Percentiles rank a stretch among this genome's conserved stretches.
phyloP scores from a whole-genome alignment of 2,797 vertebrate species.

The Pantherophis vulpinus region DNA sequence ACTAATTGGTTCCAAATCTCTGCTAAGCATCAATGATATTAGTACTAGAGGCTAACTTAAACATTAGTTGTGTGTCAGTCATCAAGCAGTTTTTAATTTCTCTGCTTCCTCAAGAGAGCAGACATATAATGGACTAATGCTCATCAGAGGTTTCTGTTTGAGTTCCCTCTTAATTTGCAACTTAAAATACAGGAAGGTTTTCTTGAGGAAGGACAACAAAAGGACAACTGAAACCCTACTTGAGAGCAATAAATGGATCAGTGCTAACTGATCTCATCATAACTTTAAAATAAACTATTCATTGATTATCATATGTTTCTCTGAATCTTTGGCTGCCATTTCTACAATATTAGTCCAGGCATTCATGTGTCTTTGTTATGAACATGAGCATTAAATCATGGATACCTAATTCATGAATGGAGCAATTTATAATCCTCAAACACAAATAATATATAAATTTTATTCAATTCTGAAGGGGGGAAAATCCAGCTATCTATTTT shows the following conservation, averaged over 20 bases:
- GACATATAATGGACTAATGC: constrained; percentile 31
- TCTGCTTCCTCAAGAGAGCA: constrained; percentile 40
- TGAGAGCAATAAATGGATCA: background rate
- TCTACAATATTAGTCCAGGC: background rate
- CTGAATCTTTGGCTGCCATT: background rate
- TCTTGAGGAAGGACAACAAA: background rate
- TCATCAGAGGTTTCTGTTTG: background rate
- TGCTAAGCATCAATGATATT: constrained; percentile 63
- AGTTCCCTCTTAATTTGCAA: constrained; percentile 1
- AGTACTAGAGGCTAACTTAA: constrained; percentile 57
- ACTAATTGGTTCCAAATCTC: constrained; percentile 69
- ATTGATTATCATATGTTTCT: background rate
- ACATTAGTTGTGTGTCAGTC: constrained; percentile 67
- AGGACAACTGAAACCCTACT: background rate
- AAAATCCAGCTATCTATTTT: background rate
- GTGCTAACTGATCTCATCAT: background rate
- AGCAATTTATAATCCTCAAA: background rate
- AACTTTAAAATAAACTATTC: background rate
- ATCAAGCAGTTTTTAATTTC: constrained; percentile 64
- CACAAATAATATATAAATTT: background rate
- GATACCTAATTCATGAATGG: background rate
- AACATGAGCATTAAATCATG: background rate
- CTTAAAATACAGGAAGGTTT: fast-evolving
- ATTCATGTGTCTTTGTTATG: background rate
- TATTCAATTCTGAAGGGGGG: background rate